phyloP scores from a whole-genome alignment of 1,140 invertebrate genomes.

The Diabrotica undecimpunctata region DNA sequence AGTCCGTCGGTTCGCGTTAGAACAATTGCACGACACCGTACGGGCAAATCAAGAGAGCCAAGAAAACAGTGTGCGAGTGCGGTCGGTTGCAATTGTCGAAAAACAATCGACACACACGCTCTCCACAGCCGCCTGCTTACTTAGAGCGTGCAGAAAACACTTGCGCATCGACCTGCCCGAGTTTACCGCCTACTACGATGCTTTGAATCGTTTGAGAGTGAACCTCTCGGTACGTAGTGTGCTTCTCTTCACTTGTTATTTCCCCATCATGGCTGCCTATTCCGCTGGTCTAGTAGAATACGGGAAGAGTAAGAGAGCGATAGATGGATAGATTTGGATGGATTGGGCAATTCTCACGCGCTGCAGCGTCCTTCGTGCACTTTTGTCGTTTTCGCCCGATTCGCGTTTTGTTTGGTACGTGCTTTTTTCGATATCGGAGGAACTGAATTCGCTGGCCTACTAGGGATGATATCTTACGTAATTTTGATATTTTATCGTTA shows the following conservation, averaged over 20 bases:
- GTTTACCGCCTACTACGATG: constrained; percentile 44
- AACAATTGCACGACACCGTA: no score
- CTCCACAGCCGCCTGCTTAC: constrained; percentile 29
- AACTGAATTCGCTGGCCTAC: no score
- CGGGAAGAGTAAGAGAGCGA: neutral
- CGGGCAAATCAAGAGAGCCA: no score
- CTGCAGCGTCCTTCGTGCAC: neutral
- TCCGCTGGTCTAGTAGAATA: neutral
- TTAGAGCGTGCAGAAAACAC: constrained; percentile 39
- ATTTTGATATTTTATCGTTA: no score
- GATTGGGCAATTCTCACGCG: neutral
- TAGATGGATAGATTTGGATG: neutral
- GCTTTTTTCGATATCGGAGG: no score
- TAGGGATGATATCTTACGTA: no score
- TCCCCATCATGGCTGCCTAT: constrained; percentile 43
- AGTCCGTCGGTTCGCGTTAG: no score
- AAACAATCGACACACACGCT: constrained; percentile 34
- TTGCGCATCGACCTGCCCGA: constrained; percentile 43
- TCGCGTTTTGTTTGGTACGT: neutral
- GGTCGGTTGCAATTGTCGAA: constrained; percentile 40
- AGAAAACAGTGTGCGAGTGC: constrained; percentile 9
- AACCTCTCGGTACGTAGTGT: constrained; percentile 25
- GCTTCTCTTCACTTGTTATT: constrained; percentile 40
- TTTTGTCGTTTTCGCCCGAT: neutral
- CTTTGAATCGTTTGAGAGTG: neutral